Evolutionary conservation across 1,140 invertebrate genomes (phyloP), one percentile per base, ranked within the genome.

Genomic region (Megalopta genalis): DNA sequence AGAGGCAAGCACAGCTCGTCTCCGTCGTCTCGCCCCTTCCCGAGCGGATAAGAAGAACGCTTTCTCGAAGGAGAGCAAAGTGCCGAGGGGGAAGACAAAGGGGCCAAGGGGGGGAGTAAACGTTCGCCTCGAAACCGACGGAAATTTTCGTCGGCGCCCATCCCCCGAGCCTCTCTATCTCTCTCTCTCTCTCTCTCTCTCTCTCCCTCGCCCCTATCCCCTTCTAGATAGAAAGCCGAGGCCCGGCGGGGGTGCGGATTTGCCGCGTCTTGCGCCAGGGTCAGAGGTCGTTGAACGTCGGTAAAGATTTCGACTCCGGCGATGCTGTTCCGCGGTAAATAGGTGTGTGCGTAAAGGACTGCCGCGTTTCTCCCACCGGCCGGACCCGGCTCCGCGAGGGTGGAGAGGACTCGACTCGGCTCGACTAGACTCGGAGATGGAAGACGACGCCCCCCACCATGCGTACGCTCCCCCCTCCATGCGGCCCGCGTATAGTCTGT

Each of bases 251-350:
- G 63, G 62, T 23, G 57, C 9, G 76, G 63, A 80, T 75, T 46
- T 27, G 82, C 57, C 78, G 79, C 64, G 66, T 75, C 80, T 86
- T 85, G 74, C 42, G 42, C 83, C 77, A 84, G 69, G 91, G 89
- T 90, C 90, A 90, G 87, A 89, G 91, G 90, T 92, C 91, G 88
- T 88, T 91, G 91, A 91, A 92, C 91, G 91, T 82, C 84, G 84
- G 83, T 89, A 90, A 92, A 92, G 91, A 91, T 91, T 90, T 91
- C 83, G 85, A 89, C 86, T 89, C 89, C 66, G 71, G 79, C 75
- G 77, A 83, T 85, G 87, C 86, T 86, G 86, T 86, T 86, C 83
- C 85, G 86, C 87, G 85, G 87, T 88, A 89, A 90, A 90, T 89
- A 87, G 83, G 69, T 52, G 71, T 80, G 75, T 80, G 75, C 59